Evolutionary conservation across 2,888 invertebrate species (phyloP), one percentile per base, ranked within the genome.

Genomic region (Trimorus sp.): DNA sequence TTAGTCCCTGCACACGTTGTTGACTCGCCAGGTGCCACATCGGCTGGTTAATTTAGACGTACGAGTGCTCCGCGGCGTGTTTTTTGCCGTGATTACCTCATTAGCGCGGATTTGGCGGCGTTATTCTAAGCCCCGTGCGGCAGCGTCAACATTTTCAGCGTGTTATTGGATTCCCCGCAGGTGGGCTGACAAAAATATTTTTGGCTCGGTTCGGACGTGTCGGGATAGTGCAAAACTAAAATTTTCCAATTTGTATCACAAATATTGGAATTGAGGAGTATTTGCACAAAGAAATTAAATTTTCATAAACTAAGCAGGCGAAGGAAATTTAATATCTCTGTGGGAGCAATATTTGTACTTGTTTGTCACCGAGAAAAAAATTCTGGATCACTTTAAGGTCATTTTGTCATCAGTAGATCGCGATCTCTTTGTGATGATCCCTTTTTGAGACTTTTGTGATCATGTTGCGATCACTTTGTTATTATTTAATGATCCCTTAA

Each of bases 61-160:
- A 53, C 7, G 65, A 53, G 59, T 75, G 51, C 53, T 26, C 16
- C 45, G 59, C 49, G 26, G 37, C 51, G 11, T 65, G 26, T 49
- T 74, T 74, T 70, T 59, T 65, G 49, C 69, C 42, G 58, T 54
- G 78, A 78, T 78, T 65, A 65, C 65, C 59, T 78, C 59, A 77
- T 71, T 78, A 78, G 59, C 78, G 48, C 56, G 70, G 63, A 70
- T 77, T 69, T 38, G 63, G 14, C 38, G 11, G 48, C 40, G 59
- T 75, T 66, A 75, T 71, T 54, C 49, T 75, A 75, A 75, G 59
- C 75, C 53, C 65, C 59, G 49, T 7, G 12, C 9, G 45, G n/a
- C 26, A 26, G 26, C 26, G 26, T 26, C 26, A 26, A 26, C 26
- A 26, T 26, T 26, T 26, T 4, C 26, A 26, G 26, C 26, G 26